A percentile compares a stretch with the other conserved stretches of the same genome.
These are phyloP conservation scores for Toxotes jaculatrix DNA, from an alignment of 2,113 vertebrate genomes.

Conservation along the genomic window DNA sequence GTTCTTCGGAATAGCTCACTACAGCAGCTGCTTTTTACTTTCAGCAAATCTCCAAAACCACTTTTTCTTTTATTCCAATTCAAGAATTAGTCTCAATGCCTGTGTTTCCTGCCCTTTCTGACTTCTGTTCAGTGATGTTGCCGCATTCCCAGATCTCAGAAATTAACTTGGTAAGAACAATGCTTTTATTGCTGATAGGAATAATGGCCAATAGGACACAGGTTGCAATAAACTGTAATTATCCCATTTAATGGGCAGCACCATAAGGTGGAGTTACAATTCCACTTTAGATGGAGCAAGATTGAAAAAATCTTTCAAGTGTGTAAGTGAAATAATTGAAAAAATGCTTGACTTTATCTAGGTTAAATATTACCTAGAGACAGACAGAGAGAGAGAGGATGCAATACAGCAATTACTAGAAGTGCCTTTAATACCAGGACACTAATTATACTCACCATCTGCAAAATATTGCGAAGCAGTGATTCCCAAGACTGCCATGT, in stretches of 20 bases:
- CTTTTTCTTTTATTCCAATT: neutral
- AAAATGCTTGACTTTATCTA: constrained; percentile 41
- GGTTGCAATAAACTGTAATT: neutral
- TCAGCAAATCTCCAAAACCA: neutral
- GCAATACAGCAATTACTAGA: constrained; percentile 50
- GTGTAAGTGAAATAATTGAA: constrained; percentile 21
- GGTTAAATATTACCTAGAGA: constrained; percentile 64
- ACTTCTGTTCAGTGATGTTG: neutral
- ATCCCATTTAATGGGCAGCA: neutral
- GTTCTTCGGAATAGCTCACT: too few relatives aligned
- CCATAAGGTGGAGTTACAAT: neutral
- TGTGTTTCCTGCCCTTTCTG: neutral
- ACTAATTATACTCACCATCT: constrained; percentile 75
- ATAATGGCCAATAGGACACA: neutral
- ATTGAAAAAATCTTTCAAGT: constrained; percentile 38
- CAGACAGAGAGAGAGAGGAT: constrained; percentile 18
- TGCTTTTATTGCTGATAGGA: neutral
- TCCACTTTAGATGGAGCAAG: neutral
- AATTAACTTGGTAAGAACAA: neutral
- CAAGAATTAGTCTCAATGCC: neutral
- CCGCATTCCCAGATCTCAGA: neutral
- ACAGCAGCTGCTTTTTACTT: neutral
- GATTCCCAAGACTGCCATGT: constrained; percentile 55
- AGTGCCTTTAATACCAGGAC: constrained; percentile 61
- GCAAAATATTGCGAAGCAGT: constrained; percentile 54